Conservation (phyloP, 2,113 vertebrate species). For the Nycticebus coucang region DNA sequence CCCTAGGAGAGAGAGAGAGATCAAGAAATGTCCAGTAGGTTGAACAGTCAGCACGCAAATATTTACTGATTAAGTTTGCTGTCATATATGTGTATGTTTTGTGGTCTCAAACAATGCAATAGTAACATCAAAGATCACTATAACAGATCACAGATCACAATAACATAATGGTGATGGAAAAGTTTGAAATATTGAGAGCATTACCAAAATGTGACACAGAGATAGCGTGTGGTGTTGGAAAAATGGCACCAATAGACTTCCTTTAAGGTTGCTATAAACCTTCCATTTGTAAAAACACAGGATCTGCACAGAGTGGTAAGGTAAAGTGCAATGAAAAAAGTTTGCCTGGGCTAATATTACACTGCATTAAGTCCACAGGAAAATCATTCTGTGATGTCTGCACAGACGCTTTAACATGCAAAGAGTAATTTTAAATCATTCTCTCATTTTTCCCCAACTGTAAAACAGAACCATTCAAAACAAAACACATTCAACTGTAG, state of each 20-base stretch:
- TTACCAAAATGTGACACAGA: neutral
- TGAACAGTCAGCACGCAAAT: neutral
- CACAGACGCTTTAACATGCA: neutral
- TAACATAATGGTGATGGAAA: neutral
- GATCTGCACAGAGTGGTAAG: neutral
- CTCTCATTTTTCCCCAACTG: neutral
- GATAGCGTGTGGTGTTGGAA: neutral
- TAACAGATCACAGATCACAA: neutral
- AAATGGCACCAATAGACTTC: neutral
- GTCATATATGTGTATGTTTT: neutral
- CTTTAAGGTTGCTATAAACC: neutral
- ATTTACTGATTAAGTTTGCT: neutral
- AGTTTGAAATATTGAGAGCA: neutral
- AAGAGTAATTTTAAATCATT: conserved; percentile 14
- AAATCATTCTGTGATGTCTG: neutral
- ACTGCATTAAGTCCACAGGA: neutral
- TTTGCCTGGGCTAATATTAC: neutral
- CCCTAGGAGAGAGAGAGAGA: neutral
- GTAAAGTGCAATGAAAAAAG: neutral
- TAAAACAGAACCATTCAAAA: neutral
- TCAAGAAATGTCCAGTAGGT: neutral
- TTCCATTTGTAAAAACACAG: neutral
- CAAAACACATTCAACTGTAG: conserved; percentile 34
- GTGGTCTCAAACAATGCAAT: neutral
- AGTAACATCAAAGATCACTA: neutral